These are phyloP conservation scores for Aethina tumida DNA, from an alignment of 1,140 invertebrate genomes.

Conservation along the genomic window DNA sequence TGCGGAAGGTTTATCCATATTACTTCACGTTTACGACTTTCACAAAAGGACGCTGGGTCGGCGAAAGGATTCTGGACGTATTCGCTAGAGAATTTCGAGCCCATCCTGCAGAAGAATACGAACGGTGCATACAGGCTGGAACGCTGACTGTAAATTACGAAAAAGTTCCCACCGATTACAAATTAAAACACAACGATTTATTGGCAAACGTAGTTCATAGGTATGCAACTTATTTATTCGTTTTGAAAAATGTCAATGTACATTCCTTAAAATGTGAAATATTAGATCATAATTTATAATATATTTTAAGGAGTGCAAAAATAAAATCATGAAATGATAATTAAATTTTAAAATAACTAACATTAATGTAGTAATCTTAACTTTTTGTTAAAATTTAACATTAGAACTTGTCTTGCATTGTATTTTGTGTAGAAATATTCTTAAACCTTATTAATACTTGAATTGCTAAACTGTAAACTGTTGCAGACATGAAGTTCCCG, in stretches of 20 bases:
- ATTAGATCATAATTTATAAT: too few relatives aligned
- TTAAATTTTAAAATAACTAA: too few relatives aligned
- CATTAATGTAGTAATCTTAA: too few relatives aligned
- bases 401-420: too few relatives aligned
- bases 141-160: constrained; percentile 92
- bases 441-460: too few relatives aligned
- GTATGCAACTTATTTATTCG: constrained; percentile 41
- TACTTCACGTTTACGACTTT: constrained; percentile 96
- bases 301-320: too few relatives aligned
- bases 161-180: constrained; percentile 83
- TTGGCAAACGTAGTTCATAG: constrained; percentile 92
- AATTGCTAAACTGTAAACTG: constrained; percentile 26
- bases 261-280: too few relatives aligned
- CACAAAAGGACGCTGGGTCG: constrained; percentile 96
- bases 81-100: constrained; percentile 89
- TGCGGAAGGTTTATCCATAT: constrained; percentile 97
- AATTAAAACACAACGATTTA: constrained; percentile 87
- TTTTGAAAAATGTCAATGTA: too few relatives aligned
- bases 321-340: too few relatives aligned
- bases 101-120: constrained; percentile 85
- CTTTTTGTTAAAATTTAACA: too few relatives aligned
- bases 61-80: constrained; percentile 87
- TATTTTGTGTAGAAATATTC: too few relatives aligned
- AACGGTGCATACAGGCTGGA: constrained; percentile 80
- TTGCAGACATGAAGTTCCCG: constrained; percentile 96